phyloP scores from a whole-genome alignment of 1,140 invertebrate genomes.

The Plodia interpunctella region DNA sequence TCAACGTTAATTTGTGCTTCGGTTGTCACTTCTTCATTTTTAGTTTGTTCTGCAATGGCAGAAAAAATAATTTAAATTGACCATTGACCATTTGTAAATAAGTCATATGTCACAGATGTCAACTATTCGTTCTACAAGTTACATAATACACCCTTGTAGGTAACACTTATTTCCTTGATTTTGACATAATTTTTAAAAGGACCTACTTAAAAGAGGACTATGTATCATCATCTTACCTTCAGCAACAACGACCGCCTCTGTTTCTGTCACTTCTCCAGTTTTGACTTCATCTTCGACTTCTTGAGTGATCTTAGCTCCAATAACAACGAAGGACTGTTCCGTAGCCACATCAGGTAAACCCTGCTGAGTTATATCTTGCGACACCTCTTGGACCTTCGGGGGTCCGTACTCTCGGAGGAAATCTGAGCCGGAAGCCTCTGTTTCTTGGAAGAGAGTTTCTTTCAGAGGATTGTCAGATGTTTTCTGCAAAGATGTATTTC shows the following conservation, averaged over 20 bases:
- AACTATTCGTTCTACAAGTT: too few species aligned
- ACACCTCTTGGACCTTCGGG: slow-evolving; percentile 38
- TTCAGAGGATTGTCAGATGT: slow-evolving; percentile 33
- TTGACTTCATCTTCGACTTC: slow-evolving; percentile 19
- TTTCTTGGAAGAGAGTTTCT: slow-evolving; percentile 40
- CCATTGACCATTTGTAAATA: too few species aligned
- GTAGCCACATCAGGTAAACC: slow-evolving; percentile 44
- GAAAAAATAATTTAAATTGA: slow-evolving; percentile 1
- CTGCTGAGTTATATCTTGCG: slow-evolving; percentile 43
- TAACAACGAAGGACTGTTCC: slow-evolving; percentile 39
- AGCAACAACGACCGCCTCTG: slow-evolving; percentile 14
- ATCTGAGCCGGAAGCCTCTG: slow-evolving; percentile 54
- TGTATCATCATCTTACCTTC: slow-evolving; percentile 15
- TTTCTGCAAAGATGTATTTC: slow-evolving; percentile 33
- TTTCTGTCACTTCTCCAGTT: slow-evolving; percentile 14
- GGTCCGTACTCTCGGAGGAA: slow-evolving; percentile 58
- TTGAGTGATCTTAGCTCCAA: slow-evolving; percentile 21
- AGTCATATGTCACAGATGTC: too few species aligned
- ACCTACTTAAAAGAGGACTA: too few species aligned
- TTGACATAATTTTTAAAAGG: too few species aligned
- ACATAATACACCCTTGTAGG: too few species aligned
- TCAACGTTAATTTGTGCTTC: slow-evolving; percentile 8
- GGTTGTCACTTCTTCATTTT: neutral
- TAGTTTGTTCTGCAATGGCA: neutral
- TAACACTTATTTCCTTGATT: too few species aligned